Evolutionary conservation across 2,888 invertebrate species (phyloP), one percentile per base, ranked within the genome.

Genomic region (Parochlus steinenii): DNA sequence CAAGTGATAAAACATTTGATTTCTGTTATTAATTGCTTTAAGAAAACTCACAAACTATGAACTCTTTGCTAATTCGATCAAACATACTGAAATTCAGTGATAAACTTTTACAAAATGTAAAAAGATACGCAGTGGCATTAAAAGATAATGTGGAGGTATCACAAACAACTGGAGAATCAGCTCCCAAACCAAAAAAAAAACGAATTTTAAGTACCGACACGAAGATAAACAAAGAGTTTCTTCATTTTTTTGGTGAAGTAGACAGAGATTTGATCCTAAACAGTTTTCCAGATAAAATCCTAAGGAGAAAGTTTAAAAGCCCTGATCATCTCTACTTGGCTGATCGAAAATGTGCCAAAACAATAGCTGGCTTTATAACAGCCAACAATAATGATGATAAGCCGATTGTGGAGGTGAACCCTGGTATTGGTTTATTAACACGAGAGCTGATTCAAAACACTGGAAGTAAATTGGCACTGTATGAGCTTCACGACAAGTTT

Each of bases 341-440:
- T 0, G 48, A 50, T 39, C 35, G 46, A 3, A 35, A 46, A 4
- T 43, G 44, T 2, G 56, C 54, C 1, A 39, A 49, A 5, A 29
- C 45, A 7, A 50, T 58, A 12, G 46, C 46, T 3, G 27, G 48
- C 14, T 39, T 46, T 2, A 25, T 58, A 5, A 45, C 45, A 14
- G 49, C 51, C 2, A 46, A 49, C 36, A 34, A 54, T 5, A 33
- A 41, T 5, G 31, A 41, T 5, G 46, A 48, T 26, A 45, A 51
- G 11, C 48, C 49, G 0, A 43, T 54, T 3, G 17, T 73, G n/a
- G 80, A 81, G 59, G 60, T 74, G 0, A 75, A 74, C 56, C 73
- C 80, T 2, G 80, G 80, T 0, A 55, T 71, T 26, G 77, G 80
- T 1, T 52, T 71, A 14, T 52, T 80, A 31, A 72, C 74, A 3